phyloP scores from a whole-genome alignment of 2,888 invertebrate genomes.

The Drosophila neoperkinsi region DNA sequence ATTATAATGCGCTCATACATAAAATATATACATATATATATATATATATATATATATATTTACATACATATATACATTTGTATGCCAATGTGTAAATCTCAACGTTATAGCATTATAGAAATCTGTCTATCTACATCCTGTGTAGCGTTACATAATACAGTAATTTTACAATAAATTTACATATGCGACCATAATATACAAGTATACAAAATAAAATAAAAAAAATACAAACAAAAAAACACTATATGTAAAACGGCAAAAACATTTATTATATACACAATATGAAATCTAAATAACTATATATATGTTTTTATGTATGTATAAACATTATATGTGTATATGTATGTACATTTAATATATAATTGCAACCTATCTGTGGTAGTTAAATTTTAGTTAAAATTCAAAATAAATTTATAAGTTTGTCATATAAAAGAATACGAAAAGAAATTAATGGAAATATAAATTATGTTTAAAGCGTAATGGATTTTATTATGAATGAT shows the following conservation, averaged over 20 bases:
- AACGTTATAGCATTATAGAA: conserved; percentile 54
- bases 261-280: conserved; percentile 39
- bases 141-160: conserved; percentile 42
- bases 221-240: conserved; percentile 8
- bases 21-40: conserved; percentile 35
- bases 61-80: conserved; percentile 31
- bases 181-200: conserved; percentile 47
- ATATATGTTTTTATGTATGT: conserved; percentile 45
- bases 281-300: conserved; percentile 42
- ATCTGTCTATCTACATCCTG: conserved; percentile 34
- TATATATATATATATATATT: conserved; percentile 20
- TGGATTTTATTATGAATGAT: background rate
- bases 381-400: conserved; percentile 85
- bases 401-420: conserved; percentile 74
- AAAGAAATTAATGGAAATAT: conserved; percentile 76
- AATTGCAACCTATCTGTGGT: conserved; percentile 85
- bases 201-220: conserved; percentile 2
- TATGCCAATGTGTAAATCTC: conserved; percentile 58
- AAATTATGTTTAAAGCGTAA: conserved; percentile 59
- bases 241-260: conserved; percentile 32
- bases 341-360: conserved; percentile 66
- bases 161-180: conserved; percentile 32
- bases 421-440: conserved; percentile 74
- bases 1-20: conserved; percentile 56
- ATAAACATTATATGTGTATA: conserved; percentile 33